phyloP scores from a whole-genome alignment of 2,888 invertebrate species.

The Allophyes oxyacanthae region DNA sequence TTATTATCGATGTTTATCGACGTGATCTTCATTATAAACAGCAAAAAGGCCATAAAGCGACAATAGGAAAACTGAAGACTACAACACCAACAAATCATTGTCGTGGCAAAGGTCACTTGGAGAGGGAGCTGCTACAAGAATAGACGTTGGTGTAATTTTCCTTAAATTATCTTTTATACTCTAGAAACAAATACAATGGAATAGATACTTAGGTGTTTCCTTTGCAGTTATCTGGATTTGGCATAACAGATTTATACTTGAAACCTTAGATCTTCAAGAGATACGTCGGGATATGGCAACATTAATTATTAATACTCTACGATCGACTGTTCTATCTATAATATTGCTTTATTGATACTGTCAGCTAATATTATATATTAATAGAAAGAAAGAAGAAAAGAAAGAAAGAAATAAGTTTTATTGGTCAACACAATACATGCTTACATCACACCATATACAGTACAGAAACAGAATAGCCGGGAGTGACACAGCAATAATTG shows the following conservation, averaged over 20 bases:
- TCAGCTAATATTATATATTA: no score
- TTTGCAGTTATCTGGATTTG: background rate
- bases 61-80: slow-evolving; percentile 43
- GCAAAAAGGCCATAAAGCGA: slow-evolving; percentile 34
- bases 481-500: no score
- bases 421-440: no score
- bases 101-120: slow-evolving; percentile 32
- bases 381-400: no score
- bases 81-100: slow-evolving; percentile 38
- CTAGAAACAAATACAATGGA: slow-evolving; percentile 1
- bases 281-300: no score
- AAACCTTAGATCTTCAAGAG: background rate
- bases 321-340: no score
- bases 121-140: slow-evolving; percentile 17
- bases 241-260: background rate
- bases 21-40: slow-evolving; percentile 34
- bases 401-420: no score
- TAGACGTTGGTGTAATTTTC: slow-evolving; percentile 27
- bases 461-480: no score
- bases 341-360: no score
- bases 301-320: no score
- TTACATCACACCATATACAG: no score
- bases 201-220: background rate
- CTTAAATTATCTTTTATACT: slow-evolving; percentile 3
- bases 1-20: slow-evolving; percentile 4